Evolutionary conservation across 1,140 invertebrate species (phyloP).

Genomic region (Rhyacophila brunnea): DNA sequence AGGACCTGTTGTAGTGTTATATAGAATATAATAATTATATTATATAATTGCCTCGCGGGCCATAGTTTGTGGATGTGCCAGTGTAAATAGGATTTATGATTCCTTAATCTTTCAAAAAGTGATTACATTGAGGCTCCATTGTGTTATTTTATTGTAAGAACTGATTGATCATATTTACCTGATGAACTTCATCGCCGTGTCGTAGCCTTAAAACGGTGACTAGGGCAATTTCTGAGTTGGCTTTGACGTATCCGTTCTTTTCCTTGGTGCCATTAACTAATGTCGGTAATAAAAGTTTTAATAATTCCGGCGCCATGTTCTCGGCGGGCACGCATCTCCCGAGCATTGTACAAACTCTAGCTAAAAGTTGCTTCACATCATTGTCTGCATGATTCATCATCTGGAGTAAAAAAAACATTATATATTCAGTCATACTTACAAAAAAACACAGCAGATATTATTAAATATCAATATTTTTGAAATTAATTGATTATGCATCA

Average conservation of each 20-base stretch:
- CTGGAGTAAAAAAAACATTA: slow-evolving; percentile 53
- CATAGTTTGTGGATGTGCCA: no score
- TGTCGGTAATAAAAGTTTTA: slow-evolving; percentile 81
- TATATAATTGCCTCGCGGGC: no score
- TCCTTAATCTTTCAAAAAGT: no score
- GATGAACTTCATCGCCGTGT: slow-evolving; percentile 70
- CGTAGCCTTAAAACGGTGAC: slow-evolving; percentile 80
- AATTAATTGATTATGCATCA: no score
- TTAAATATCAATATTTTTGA: no score
- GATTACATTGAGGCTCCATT: no score
- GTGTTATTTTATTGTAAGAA: no score
- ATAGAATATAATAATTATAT: no score
- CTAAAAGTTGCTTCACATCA: slow-evolving; percentile 91
- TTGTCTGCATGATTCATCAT: slow-evolving; percentile 92
- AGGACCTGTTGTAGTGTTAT: no score
- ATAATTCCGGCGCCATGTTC: slow-evolving; percentile 67
- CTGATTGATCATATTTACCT: slow-evolving; percentile 63
- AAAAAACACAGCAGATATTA: no score
- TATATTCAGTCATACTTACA: no score
- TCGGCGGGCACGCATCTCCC: slow-evolving; percentile 60
- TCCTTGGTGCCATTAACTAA: slow-evolving; percentile 97
- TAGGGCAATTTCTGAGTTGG: slow-evolving; percentile 89
- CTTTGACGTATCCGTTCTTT: slow-evolving; percentile 92
- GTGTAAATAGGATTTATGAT: no score
- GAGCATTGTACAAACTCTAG: slow-evolving; percentile 73